Evolutionary conservation across 1,140 invertebrate species (phyloP).

Genomic region (Phymorhynchus buccinoides): DNA sequence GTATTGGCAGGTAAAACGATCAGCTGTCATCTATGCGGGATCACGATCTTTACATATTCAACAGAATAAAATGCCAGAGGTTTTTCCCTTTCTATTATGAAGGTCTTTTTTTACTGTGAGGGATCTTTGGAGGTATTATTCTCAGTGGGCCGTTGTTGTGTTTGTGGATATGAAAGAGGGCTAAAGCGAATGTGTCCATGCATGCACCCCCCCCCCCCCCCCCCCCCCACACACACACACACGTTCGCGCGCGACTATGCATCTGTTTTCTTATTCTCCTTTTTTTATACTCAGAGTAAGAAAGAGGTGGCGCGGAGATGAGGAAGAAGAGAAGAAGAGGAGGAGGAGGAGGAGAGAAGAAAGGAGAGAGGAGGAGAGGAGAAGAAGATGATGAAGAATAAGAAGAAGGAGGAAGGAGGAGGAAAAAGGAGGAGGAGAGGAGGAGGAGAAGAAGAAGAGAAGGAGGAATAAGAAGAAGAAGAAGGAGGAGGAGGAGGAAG

Average conservation of each 20-base stretch:
- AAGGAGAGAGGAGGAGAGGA: background rate
- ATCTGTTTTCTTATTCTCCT: no score
- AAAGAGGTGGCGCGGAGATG: background rate
- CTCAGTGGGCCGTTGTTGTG: no score
- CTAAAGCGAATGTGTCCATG: no score
- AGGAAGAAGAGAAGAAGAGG: background rate
- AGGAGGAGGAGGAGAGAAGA: background rate
- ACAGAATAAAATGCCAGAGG: no score
- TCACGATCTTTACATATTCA: background rate
- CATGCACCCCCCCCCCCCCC: no score
- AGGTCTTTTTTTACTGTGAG: no score
- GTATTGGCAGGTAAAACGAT: background rate
- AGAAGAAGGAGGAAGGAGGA: background rate
- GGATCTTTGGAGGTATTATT: no score
- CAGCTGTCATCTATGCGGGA: background rate
- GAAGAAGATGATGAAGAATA: background rate
- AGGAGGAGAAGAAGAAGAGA: background rate
- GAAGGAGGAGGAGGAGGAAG: background rate
- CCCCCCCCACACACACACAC: no score
- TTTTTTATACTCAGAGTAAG: background rate
- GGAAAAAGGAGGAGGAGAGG: background rate
- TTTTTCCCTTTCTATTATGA: no score
- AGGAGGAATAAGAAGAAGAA: no score
- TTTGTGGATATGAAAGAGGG: no score
- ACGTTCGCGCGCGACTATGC: no score